phyloP scores from a whole-genome alignment of 2,888 invertebrate genomes.

The Mellilla xanthometata region DNA sequence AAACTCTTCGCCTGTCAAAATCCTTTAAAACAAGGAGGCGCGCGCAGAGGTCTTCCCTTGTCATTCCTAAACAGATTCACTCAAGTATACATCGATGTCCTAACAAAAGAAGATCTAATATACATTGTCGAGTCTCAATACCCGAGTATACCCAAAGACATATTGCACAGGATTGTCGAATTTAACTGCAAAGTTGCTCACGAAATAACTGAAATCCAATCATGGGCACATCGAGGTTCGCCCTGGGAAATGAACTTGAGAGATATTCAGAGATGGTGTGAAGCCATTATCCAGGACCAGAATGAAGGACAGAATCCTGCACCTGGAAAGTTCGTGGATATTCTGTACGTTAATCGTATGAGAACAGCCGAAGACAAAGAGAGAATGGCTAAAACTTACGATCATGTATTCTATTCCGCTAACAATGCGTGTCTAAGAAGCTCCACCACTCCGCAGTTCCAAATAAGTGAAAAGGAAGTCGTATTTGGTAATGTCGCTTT shows the following conservation, averaged over 20 bases:
- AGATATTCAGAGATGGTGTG: conserved; percentile 97
- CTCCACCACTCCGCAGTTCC: conserved; percentile 79
- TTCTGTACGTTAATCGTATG: conserved; percentile 95
- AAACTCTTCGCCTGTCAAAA: conserved; percentile 99
- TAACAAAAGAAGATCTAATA: conserved; percentile 85
- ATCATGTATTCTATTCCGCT: conserved; percentile 75
- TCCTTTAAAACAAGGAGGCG: conserved; percentile 97
- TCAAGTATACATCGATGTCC: conserved; percentile 88
- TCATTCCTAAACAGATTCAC: conserved; percentile 99
- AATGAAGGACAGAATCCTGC: conserved; percentile 45
- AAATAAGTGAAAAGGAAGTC: conserved; percentile 82
- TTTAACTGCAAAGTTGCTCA: conserved; percentile 88
- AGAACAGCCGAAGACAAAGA: conserved; percentile 89
- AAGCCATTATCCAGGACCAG: conserved; percentile 83
- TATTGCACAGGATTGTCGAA: conserved; percentile 87
- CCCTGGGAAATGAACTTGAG: conserved; percentile 99
- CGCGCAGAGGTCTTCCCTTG: conserved; percentile 96
- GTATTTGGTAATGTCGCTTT: conserved; percentile 85
- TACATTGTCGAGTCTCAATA: conserved; percentile 87
- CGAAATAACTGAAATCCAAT: conserved; percentile 84
- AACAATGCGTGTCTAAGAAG: conserved; percentile 72
- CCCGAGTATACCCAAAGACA: conserved; percentile 79
- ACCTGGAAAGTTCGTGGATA: conserved; percentile 86
- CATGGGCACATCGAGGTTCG: conserved; percentile 91
- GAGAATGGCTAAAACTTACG: conserved; percentile 83